Evolutionary conservation across 2,113 vertebrate species (phyloP), one percentile per base, ranked within the genome.

Genomic region (Engraulis encrasicolus): DNA sequence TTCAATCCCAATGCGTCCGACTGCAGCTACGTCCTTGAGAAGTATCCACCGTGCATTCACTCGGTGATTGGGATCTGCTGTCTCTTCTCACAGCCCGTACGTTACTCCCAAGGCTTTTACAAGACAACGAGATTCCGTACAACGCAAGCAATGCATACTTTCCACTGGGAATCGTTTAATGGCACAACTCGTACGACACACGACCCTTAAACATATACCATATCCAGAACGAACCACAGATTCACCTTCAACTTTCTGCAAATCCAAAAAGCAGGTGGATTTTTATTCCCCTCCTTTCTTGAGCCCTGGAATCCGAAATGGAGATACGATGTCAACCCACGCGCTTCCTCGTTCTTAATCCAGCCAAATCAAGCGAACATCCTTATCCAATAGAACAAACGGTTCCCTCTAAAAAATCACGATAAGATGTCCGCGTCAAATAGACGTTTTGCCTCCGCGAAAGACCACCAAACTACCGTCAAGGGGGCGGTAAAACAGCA

Each of bases 1-100:
- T 49, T 50, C 66, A 78, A 66, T 38, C 52, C 61, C 54, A 40
- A 31, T 27, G 45, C 37, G 49, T 81, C 27, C 23, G 54, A n/a
- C n/a, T n/a, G n/a, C 54, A 61, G 48, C 87, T 71, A 80, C 87
- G 90, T 89, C 90, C 88, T 91, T 91, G 87, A 84, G 77, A 81
- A 88, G 85, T 83, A 88, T 86, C 86, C 88, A 86, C 83, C 84
- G 45, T 61, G 31, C 77, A 83, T 50, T 23, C 15, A 66, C 79
- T 66, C 82, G 71, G 78, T 36, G 71, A n/a, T 81, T 6, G 34
- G 58, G 50, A 79, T 48, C 1, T n/a, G 38, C 34, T 31, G 74
- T 79, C n/a, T 79, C 50, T 81, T 36, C n/a, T n/a, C n/a, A 78
- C n/a, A 85, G 45, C 49, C 36, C 40, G 31, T 36, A 52, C 71